Base-by-base conservation (phyloP, 2,888 invertebrate species). In the Troides aeacus region DNA sequence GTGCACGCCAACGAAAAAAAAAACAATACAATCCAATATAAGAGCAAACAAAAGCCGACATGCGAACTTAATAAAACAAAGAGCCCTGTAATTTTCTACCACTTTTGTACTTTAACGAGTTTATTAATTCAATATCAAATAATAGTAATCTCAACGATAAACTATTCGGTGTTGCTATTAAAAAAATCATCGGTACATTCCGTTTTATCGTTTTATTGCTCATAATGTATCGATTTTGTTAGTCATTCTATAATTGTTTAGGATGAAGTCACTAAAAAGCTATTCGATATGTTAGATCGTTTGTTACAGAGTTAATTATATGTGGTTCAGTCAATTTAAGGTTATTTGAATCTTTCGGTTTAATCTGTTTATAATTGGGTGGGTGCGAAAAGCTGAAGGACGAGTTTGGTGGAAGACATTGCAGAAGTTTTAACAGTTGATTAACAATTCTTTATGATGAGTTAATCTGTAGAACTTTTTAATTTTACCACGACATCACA, bases 61-160 rank as follows among this genome's bases (percentile, higher is more conserved):
- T 85, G 89, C 88, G 84, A 89, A 88, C 89, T 87, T 82, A 92
- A 90, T 87, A 92, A 90, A 90, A 91, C 86, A 91, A 88, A 89
- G 87, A 85, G 74, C 78, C 82, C 79, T 81, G 85, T 86, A 89
- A 90, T 90, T 90, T 88, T 89, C 90, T 87, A 89, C 81, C 85
- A 85, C 85, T 88, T 85, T 89, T 84, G 89, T 89, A 88, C 87
- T 86, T 85, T 91, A 92, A 92, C 92, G 91, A 92, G 92, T 92
- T 91, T 92, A 93, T 92, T 92, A 92, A 92, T 91, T 90, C 86
- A 83, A 86, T 87, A 90, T 86, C 86, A 88, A 91, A 92, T 91
- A 91, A 89, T 92, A 87, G 88, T 90, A 85, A 91, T 92, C 90
- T 89, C 88, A 86, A 85, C 84, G 88, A 90, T 90, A 90, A 39